Evolutionary conservation across 1,140 invertebrate species (phyloP), one percentile per base, ranked within the genome.

Genomic region (Drosophila willistoni): DNA sequence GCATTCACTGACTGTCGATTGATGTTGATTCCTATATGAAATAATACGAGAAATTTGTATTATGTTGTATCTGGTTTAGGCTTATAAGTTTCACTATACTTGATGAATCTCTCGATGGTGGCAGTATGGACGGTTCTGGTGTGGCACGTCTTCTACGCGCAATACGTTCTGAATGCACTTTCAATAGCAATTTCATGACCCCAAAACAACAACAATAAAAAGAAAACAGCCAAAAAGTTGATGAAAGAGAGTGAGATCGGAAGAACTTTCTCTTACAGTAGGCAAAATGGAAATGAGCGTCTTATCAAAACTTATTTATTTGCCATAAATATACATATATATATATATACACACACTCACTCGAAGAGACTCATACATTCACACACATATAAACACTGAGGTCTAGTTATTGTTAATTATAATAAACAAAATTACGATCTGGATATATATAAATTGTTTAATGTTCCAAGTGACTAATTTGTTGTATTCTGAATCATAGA

Each of bases 121-220:
- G 22, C 7, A 77, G n/a, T 19, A 9, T 12, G 10, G 44, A 64
- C 12, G 74, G 73, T 3, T 87, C 83, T 22, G 84, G 79, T 9
- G 82, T 87, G 13, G 44, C 44, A 51, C 86, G 86, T 34, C 89
- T 81, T 54, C 85, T 77, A 10, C 82, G 84, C 44, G 91, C 79
- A 29, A 79, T 91, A 64, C 75, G 85, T 67, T 91, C 81, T 22
- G 87, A 86, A 54, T 92, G 91, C 13, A 91, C 91, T 80, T 92
- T 92, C 6, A 92, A 68, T 59, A 92, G 34, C 39, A 92, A 57
- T 71, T 92, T 92, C 91, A 92, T 91, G 54, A 36, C 73, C 44
- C 17, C 44, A 22, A 47, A 47, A 3, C 9, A 19, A 44, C n/a
- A 44, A 44, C 4, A 29, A 29, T 7, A 29, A 29, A 29, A 6